Evolutionary conservation across 2,888 invertebrate genomes (phyloP).

Genomic region (Plemyria rubiginata): DNA sequence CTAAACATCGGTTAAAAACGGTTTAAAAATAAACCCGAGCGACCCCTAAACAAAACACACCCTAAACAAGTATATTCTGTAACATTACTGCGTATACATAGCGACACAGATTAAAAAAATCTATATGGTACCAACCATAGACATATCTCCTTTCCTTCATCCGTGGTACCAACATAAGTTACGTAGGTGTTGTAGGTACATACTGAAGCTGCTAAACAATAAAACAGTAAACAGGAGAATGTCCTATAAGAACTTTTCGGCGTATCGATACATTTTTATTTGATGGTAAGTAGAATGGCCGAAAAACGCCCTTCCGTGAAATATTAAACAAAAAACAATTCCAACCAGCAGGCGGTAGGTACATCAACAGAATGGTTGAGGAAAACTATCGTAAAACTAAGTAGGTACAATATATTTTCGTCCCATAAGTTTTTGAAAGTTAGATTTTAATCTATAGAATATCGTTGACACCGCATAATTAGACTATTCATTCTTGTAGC

Average conservation of each 20-base stretch:
- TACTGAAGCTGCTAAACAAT: neutral
- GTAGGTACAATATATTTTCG: slow-evolving; percentile 3
- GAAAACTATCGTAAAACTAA: slow-evolving; percentile 26
- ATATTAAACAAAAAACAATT: slow-evolving; percentile 1
- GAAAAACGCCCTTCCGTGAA: neutral
- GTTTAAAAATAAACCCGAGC: no score
- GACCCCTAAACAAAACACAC: no score
- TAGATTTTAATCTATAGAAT: slow-evolving; percentile 17
- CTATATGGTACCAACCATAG: no score
- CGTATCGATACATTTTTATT: slow-evolving; percentile 1
- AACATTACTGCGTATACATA: no score
- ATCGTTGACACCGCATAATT: slow-evolving; percentile 18
- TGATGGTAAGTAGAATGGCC: neutral
- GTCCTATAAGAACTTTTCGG: neutral
- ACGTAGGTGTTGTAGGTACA: neutral
- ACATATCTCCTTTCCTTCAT: no score
- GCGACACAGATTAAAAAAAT: no score
- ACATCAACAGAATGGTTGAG: slow-evolving; percentile 21
- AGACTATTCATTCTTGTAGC: slow-evolving; percentile 12
- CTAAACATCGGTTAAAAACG: no score
- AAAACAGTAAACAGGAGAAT: slow-evolving; percentile 17
- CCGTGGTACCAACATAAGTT: neutral
- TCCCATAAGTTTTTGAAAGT: slow-evolving; percentile 9
- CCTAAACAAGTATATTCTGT: no score
- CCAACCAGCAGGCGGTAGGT: slow-evolving; percentile 16